Conservation (phyloP, 2,113 vertebrate genomes). For the Alligator mississippiensis region DNA sequence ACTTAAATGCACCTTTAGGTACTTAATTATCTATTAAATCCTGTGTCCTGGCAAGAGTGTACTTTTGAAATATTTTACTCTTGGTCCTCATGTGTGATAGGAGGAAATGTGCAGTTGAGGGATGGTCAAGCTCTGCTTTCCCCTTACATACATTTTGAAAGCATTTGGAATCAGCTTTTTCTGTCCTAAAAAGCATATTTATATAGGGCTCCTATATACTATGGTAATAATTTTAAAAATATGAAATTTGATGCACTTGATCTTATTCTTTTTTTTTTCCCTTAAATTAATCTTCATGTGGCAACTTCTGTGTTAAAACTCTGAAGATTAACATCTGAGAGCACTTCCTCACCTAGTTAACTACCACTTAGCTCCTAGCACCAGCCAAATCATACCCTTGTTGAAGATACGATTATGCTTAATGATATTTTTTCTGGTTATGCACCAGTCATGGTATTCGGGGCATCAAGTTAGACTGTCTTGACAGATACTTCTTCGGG, state of each 20-base stretch:
- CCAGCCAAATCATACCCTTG: constrained; percentile 23
- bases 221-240: constrained; percentile 2
- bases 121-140: not conserved
- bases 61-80: not conserved
- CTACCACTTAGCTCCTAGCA: constrained; percentile 47
- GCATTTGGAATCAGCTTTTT: constrained; percentile 30
- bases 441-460: constrained; percentile 2
- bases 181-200: constrained; percentile 18
- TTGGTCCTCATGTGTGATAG: not conserved
- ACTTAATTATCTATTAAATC: constrained; percentile 30
- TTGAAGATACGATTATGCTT: constrained; percentile 24
- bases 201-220: not conserved
- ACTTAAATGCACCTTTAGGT: constrained; percentile 8
- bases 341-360: constrained; percentile 57
- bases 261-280: not conserved
- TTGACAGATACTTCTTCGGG: not conserved
- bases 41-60: constrained; percentile 1
- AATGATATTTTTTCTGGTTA: constrained; percentile 46
- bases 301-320: constrained; percentile 39
- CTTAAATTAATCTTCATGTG: constrained; percentile 37
- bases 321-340: constrained; percentile 34
- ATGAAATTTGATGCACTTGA: not conserved
- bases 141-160: not conserved
- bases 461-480: not conserved
- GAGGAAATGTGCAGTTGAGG: not conserved